Evolutionary conservation across 2,888 invertebrate species (phyloP), one percentile per base, ranked within the genome.

Genomic region (Myopa tessellatipennis): DNA sequence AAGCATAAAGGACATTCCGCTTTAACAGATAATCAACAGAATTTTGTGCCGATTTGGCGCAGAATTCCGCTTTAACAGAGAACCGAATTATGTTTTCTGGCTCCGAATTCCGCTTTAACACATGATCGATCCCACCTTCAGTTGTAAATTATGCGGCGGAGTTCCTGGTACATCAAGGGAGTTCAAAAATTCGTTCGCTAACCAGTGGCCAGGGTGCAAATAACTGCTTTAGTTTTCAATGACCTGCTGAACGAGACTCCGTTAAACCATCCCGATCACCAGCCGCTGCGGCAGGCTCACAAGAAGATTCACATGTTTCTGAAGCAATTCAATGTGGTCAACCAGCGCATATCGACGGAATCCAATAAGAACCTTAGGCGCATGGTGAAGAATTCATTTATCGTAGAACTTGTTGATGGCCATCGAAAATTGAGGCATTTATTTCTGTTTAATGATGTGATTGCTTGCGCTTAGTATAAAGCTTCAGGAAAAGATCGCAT

Each of bases 391-490:
- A 97, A 97, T 89, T 97, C 97, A 0, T 97, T 97, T 87, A 95
- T 98, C 80, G 97, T 98, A 36, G 98, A 98, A 90, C 91, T 96
- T 77, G 94, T 95, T 4, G 96, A 96, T 86, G 95, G 95, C 14
- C 95, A 95, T 89, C 92, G 98, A 78, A 98, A 98, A 90, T 90
- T 98, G 81, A 91, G 98, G 79, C 98, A 98, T 91, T 90, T 98
- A 81, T 97, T 98, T 90, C 92, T 98, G 26, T 98, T 98, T 89
- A 97, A 96, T 86, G 98, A 98, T 88, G 95, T 97, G 71, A 94
- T 98, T 83, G 96, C 98, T 75, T 98, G 98, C 90, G 97, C 98
- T 84, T 98, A 96, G 91, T 96, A 96, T 86, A 96, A 97, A 93
- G 94, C 95, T 16, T 93, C 95, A 8, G 95, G 95, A 1, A 92